These are phyloP conservation scores for Strongylocentrotus purpuratus DNA, from an alignment of 35 echinoderm and acorn worm species.

Conservation along the genomic window DNA sequence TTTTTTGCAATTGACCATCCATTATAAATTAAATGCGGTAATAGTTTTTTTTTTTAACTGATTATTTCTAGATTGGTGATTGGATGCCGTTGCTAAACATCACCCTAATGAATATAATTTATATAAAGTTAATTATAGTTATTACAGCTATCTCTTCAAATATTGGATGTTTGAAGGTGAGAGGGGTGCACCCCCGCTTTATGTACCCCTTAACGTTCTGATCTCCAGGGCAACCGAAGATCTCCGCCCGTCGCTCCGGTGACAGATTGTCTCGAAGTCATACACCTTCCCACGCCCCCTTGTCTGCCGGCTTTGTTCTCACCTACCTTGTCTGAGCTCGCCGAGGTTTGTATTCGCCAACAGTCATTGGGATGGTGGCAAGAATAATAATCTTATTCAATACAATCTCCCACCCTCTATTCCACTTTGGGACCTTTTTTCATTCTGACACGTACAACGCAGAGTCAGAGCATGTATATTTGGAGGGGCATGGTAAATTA, in stretches of 20 bases:
- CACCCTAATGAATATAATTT: no score
- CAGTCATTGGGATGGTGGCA: background rate
- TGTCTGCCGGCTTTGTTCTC: background rate
- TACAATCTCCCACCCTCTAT: background rate
- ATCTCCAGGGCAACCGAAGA: background rate
- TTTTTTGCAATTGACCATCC: no score
- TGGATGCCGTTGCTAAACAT: no score
- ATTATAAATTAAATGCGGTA: no score
- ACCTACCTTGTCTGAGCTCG: background rate
- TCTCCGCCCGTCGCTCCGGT: constrained; percentile 4
- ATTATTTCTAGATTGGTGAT: no score
- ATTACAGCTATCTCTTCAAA: background rate
- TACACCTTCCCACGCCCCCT: background rate
- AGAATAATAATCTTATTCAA: background rate
- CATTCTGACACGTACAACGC: no score
- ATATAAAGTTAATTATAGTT: no score
- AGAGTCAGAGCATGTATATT: no score
- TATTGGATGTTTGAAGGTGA: background rate
- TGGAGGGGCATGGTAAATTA: no score
- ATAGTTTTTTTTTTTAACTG: no score
- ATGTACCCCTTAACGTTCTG: background rate
- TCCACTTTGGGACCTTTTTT: background rate
- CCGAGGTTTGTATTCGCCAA: background rate
- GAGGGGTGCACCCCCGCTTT: background rate
- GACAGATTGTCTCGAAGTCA: background rate